A percentile compares a stretch with the other conserved stretches of the same genome.
Evolutionary conservation across 2,797 vertebrate species (phyloP).

Genomic region (Lepilemur septentrionalis): DNA sequence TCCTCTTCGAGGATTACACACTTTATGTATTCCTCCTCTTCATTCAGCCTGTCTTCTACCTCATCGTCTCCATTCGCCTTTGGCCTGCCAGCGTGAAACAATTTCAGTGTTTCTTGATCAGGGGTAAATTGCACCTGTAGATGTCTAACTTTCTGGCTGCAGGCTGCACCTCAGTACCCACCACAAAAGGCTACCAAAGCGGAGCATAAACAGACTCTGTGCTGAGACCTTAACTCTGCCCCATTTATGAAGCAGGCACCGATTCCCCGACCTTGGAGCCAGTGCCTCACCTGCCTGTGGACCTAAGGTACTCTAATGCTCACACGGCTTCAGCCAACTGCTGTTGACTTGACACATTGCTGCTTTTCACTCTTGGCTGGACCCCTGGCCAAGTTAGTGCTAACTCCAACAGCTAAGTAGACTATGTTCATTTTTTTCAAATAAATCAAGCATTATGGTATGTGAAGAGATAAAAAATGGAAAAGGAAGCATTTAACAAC

Average conservation of each 20-base stretch:
- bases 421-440: background rate
- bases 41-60: background rate
- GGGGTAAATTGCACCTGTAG: background rate
- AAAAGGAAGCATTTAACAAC: background rate
- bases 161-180: fast-evolving
- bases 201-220: background rate
- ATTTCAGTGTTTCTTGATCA: background rate
- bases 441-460: background rate
- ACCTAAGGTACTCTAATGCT: background rate
- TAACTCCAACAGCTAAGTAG: background rate
- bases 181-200: background rate
- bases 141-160: background rate
- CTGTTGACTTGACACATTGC: background rate
- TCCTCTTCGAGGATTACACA: conserved; percentile 19
- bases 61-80: background rate
- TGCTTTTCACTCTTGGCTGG: background rate
- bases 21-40: background rate
- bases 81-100: background rate
- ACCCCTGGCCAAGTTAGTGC: background rate
- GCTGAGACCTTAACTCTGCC: background rate
- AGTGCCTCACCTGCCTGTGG: background rate
- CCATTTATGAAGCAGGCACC: background rate
- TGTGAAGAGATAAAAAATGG: background rate
- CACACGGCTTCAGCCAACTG: background rate
- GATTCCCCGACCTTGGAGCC: background rate